phyloP scores from a whole-genome alignment of 92 coral and sea anemone genomes.

The Montipora capitata region DNA sequence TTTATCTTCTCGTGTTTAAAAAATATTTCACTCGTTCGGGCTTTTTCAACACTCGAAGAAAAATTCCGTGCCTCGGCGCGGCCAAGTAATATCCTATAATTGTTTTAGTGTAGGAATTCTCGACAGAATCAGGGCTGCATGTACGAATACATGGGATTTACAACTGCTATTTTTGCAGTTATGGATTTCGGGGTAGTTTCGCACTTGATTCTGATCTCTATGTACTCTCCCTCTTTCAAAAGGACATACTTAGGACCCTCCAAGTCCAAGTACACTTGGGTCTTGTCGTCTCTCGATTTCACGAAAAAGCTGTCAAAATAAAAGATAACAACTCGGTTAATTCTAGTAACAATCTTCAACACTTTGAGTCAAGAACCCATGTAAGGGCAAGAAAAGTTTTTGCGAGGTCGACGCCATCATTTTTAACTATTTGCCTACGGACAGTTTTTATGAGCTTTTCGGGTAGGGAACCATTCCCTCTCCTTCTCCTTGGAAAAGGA shows the following conservation, averaged over 20 bases:
- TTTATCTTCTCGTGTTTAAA: too few relatives aligned
- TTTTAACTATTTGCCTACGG: constrained; percentile 1
- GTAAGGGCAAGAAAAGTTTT: constrained; percentile 26
- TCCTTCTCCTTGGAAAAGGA: constrained; percentile 24
- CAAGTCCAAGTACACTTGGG: constrained; percentile 38
- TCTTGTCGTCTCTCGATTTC: not conserved
- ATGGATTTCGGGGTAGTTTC: constrained; percentile 24
- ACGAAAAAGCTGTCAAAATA: constrained; percentile 17
- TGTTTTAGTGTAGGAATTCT: not conserved
- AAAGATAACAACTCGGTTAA: constrained; percentile 1
- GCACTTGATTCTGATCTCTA: constrained; percentile 4
- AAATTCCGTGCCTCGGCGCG: not conserved
- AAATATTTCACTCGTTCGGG: not conserved
- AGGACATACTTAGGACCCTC: constrained; percentile 18
- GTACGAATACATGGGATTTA: not conserved
- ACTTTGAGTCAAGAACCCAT: constrained; percentile 22
- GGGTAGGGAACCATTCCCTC: constrained; percentile 18
- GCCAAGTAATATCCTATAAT: not conserved
- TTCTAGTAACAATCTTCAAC: constrained; percentile 24
- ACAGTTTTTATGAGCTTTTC: not conserved
- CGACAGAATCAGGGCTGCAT: not conserved
- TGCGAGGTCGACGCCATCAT: constrained; percentile 11
- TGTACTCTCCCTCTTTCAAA: constrained; percentile 15
- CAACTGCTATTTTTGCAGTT: constrained; percentile 29
- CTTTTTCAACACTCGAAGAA: not conserved